Evolutionary conservation across 1,140 invertebrate species (phyloP).

Genomic region (Whitmania pigra): DNA sequence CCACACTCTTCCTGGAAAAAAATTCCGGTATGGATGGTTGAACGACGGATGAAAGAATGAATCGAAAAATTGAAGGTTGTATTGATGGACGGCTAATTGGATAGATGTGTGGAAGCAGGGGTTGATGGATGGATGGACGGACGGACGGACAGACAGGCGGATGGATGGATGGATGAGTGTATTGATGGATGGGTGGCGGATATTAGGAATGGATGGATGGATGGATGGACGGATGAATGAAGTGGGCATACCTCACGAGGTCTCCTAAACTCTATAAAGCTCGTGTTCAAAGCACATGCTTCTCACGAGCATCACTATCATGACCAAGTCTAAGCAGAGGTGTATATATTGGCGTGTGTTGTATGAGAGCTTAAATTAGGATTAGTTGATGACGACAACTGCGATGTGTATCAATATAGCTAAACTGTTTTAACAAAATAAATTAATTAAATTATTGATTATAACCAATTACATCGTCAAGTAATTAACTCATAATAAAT

Average conservation of each 20-base stretch:
- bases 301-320: no score
- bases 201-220: conserved; percentile 7
- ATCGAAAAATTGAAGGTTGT: background rate
- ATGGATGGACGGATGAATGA: background rate
- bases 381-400: background rate
- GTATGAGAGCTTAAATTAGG: background rate
- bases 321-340: background rate
- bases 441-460: no score
- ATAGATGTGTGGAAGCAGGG: background rate
- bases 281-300: no score
- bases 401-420: background rate
- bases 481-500: no score
- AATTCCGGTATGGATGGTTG: background rate
- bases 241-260: background rate
- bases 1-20: no score
- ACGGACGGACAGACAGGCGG: background rate
- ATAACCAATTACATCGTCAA: no score
- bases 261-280: background rate
- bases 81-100: background rate
- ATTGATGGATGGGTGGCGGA: background rate
- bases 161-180: background rate
- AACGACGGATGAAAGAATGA: background rate
- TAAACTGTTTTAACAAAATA: no score
- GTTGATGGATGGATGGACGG: background rate
- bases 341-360: background rate